Evolutionary conservation across 1,140 invertebrate genomes (phyloP), one percentile per base, ranked within the genome.

Genomic region (Drosophila grimshawi): DNA sequence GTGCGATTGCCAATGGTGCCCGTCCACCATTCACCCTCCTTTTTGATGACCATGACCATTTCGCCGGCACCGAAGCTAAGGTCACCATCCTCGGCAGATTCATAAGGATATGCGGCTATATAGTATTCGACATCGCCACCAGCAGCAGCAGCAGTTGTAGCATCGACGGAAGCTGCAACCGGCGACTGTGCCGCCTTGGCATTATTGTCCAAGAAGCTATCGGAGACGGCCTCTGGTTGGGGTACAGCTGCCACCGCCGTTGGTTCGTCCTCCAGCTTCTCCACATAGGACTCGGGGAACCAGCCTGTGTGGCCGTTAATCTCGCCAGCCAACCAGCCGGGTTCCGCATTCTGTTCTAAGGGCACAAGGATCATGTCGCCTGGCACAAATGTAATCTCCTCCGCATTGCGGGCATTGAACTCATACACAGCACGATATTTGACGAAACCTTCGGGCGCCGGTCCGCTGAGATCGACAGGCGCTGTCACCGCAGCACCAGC

Each of bases 21-120:
- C 6, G 98, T 99, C 98, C 98, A 99, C 98, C 98, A 99, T 91
- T 99, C 98, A 4, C 98, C 98, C 75, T 99, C 97, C 76, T 97
- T 96, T 76, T 98, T 96, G 3, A 95, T 94, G 1, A 99, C 97
- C 69, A 95, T 93, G 60, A 99, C 96, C 64, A 97, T 94, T 92
- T 99, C 98, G 1, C 98, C 98, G 62, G 96, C 96, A 80, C 97
- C 95, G 92, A 99, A 99, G 51, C 94, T 96, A 37, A 99, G 93
- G 94, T 99, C 99, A 5, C 97, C 98, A 0, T 96, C 93, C 93
- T 99, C 98, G 7, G 94, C 93, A 0, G 98, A 99, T 46, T 96
- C 94, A 92, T 97, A 98, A 19, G 96, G 96, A 93, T 97, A 98
- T 52, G 96, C 94, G 43, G 97, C 95, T 55, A 98, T 95, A 92